phyloP scores from a whole-genome alignment of 2,113 vertebrate genomes.

The Mormyrus iriodes region DNA sequence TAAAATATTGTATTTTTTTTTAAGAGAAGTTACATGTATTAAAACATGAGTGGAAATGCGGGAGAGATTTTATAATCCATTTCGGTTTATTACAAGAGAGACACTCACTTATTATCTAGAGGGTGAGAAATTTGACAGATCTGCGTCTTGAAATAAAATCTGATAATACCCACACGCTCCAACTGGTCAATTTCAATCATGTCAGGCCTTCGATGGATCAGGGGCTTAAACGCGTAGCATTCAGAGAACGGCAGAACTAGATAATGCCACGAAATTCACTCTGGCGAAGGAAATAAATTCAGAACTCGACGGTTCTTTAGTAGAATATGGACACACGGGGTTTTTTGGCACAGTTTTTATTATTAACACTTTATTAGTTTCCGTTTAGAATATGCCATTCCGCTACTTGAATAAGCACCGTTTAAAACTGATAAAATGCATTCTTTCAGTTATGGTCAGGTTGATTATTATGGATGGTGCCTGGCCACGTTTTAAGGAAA shows the following conservation, averaged over 20 bases:
- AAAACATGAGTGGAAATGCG: neutral
- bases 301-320: neutral
- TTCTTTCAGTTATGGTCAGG: neutral
- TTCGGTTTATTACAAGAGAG: neutral
- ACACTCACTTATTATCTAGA: neutral
- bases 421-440: neutral
- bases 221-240: neutral
- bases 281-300: neutral
- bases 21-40: neutral
- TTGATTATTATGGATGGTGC: neutral
- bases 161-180: neutral
- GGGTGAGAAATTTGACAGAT: neutral
- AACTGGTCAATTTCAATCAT: neutral
- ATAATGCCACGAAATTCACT: neutral
- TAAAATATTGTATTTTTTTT: neutral
- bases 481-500: neutral
- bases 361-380: neutral
- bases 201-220: neutral
- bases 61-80: neutral
- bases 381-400: neutral
- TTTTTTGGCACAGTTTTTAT: neutral
- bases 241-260: neutral
- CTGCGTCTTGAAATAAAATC: constrained; percentile 1
- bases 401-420: neutral
- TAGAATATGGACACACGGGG: neutral